Evolutionary conservation across 2,888 invertebrate species (phyloP).

Genomic region (Diachrysia chrysitis): DNA sequence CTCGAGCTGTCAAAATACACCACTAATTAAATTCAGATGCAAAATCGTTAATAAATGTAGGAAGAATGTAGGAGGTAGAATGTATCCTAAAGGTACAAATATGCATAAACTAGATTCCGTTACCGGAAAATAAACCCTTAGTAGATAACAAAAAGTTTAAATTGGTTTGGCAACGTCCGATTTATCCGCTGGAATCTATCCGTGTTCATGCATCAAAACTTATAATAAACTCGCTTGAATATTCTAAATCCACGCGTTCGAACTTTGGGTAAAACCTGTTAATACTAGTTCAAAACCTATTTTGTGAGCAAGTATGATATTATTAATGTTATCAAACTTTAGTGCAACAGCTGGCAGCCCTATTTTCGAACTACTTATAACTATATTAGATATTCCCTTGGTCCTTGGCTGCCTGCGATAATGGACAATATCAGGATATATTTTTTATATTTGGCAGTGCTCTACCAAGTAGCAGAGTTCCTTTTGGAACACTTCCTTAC

Average conservation of each 20-base stretch:
- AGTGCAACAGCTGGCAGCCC: constrained; percentile 11
- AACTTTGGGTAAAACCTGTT: background rate
- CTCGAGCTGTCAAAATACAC: background rate
- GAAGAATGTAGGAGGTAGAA: too few species aligned
- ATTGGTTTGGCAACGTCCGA: background rate
- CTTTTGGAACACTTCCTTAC: too few species aligned
- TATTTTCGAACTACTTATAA: background rate
- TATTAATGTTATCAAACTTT: constrained; percentile 20
- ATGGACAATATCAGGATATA: background rate
- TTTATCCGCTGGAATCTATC: background rate
- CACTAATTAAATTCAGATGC: too few species aligned
- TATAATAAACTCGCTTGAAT: background rate
- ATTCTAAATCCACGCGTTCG: background rate
- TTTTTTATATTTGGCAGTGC: too few species aligned
- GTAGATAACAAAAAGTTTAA: background rate
- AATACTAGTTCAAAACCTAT: background rate
- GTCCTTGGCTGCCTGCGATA: background rate
- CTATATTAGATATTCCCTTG: background rate
- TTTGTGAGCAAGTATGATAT: background rate
- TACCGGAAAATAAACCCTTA: background rate
- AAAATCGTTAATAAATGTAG: too few species aligned
- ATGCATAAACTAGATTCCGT: background rate
- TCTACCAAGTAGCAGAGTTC: too few species aligned
- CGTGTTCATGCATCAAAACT: background rate
- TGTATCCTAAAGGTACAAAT: background rate